phyloP scores from a whole-genome alignment of 2,113 vertebrate genomes.

The Hucho hucho region DNA sequence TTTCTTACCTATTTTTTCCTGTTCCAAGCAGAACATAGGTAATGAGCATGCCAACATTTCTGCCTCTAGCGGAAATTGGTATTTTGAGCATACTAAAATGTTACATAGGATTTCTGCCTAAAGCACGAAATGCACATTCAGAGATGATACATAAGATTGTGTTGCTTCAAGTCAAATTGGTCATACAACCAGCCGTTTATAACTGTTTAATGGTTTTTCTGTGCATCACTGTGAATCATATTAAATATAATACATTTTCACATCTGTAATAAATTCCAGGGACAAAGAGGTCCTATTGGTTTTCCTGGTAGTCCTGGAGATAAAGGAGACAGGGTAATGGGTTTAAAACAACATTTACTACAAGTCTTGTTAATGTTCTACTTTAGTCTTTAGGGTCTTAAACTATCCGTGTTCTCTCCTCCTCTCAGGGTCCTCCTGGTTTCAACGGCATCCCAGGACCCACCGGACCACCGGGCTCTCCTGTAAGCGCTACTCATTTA shows the following conservation, averaged over 20 bases:
- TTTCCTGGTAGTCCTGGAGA: conserved; percentile 67
- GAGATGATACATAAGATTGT: no score
- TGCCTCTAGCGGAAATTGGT: no score
- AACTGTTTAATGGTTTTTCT: neutral
- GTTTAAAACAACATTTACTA: neutral
- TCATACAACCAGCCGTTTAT: neutral
- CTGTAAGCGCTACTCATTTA: conserved; percentile 55
- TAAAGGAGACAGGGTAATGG: conserved; percentile 76
- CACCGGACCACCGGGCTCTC: conserved; percentile 74
- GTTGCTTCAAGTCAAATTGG: neutral
- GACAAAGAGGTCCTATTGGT: conserved; percentile 74
- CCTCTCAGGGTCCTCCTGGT: conserved; percentile 72
- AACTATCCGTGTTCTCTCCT: conserved; percentile 8
- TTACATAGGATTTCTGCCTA: no score
- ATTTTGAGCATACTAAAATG: no score
- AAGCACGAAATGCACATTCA: no score
- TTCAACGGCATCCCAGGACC: conserved; percentile 78
- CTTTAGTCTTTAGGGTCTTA: neutral
- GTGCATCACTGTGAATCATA: neutral
- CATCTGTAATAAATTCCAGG: conserved; percentile 51
- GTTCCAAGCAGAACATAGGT: no score
- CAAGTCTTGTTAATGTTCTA: no score
- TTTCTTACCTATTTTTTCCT: neutral
- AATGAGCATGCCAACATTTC: no score
- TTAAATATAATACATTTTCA: neutral